phyloP scores from a whole-genome alignment of 2,888 invertebrate genomes.

The Melieria crassipennis region DNA sequence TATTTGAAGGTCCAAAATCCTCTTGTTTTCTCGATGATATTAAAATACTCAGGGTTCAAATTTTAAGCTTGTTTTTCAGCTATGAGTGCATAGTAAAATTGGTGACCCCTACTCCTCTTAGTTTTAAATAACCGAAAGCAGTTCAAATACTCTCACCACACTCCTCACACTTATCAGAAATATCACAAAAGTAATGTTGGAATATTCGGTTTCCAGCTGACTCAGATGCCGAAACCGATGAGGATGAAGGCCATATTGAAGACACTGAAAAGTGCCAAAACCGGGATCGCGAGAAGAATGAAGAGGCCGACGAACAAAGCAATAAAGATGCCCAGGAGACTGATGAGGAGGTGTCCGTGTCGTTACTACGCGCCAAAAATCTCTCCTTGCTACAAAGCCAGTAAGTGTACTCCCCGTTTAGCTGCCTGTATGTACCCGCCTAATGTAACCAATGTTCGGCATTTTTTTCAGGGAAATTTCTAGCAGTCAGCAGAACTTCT shows the following conservation, averaged over 20 bases:
- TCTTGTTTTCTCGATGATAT: no score
- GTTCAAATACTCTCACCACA: no score
- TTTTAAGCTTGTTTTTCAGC: no score
- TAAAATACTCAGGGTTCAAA: no score
- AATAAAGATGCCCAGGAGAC: slow-evolving; percentile 62
- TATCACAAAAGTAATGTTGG: no score
- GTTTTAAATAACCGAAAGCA: no score
- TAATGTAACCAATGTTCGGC: background rate
- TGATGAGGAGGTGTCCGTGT: slow-evolving; percentile 65
- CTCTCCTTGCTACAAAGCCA: slow-evolving; percentile 69
- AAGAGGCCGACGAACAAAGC: slow-evolving; percentile 62
- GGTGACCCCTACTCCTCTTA: no score
- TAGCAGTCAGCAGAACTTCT: slow-evolving; percentile 90
- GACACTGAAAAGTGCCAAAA: slow-evolving; percentile 62
- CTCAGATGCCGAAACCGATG: slow-evolving; percentile 65
- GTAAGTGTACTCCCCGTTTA: slow-evolving; percentile 61
- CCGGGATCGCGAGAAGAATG: slow-evolving; percentile 60
- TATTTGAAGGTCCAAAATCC: no score
- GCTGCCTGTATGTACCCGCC: background rate
- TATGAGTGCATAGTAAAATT: no score
- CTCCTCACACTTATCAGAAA: no score
- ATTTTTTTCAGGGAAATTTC: slow-evolving; percentile 81
- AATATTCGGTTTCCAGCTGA: slow-evolving; percentile 53
- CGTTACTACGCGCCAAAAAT: slow-evolving; percentile 66
- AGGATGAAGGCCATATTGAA: slow-evolving; percentile 65